phyloP scores from a whole-genome alignment of 2,797 vertebrate species.

The Oreochromis mossambicus region DNA sequence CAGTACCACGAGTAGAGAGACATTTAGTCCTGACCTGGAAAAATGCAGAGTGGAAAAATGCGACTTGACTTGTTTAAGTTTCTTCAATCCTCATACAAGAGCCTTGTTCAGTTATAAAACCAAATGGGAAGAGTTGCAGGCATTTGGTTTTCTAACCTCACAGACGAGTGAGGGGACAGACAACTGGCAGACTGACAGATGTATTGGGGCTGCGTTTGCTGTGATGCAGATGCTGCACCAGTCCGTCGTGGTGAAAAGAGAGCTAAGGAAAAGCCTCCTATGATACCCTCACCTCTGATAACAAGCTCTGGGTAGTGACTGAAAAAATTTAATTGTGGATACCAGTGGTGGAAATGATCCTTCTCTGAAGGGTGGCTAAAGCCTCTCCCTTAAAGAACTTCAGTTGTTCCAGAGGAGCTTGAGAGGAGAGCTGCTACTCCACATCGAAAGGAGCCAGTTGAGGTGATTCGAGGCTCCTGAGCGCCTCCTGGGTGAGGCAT shows the following conservation, averaged over 20 bases:
- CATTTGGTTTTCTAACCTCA: background rate
- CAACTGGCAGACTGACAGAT: background rate
- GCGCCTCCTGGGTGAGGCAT: accelerated
- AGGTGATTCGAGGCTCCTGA: background rate
- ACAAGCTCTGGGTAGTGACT: background rate
- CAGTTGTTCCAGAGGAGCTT: background rate
- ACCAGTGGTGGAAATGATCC: background rate
- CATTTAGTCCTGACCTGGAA: background rate
- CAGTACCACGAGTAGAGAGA: background rate
- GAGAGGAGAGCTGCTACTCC: background rate
- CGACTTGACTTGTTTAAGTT: background rate
- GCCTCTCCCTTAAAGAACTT: background rate
- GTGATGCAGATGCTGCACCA: background rate
- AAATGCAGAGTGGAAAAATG: background rate
- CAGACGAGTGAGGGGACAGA: background rate
- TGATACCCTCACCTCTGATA: background rate
- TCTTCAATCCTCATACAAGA: accelerated
- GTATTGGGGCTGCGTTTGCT: background rate
- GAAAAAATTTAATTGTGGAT: background rate
- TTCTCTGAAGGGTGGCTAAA: background rate
- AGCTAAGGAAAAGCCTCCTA: background rate
- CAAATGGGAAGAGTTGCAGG: background rate
- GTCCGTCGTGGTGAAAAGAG: background rate
- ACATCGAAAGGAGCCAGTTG: background rate
- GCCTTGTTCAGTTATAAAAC: accelerated